Conservation (phyloP, 2,113 vertebrate species). For the Bos javanicus region DNA sequence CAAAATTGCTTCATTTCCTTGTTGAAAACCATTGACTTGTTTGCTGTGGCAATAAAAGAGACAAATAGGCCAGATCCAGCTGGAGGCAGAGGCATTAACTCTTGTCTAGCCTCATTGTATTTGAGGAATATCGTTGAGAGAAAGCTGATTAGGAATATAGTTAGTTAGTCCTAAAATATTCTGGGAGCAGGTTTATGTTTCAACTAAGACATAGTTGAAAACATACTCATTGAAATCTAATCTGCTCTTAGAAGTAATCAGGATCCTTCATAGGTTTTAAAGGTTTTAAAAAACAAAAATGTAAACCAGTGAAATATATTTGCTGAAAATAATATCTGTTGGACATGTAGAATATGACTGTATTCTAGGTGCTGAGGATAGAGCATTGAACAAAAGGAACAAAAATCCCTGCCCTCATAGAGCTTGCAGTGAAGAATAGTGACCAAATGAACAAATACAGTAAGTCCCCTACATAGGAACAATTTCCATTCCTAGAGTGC, state of each 20-base stretch:
- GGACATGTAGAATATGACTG: background rate
- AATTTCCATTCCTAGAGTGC: background rate
- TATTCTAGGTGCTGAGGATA: background rate
- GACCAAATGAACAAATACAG: background rate
- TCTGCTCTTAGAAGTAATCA: background rate
- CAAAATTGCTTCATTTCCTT: background rate
- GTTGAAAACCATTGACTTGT: background rate
- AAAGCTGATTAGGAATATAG: background rate
- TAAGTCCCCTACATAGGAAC: background rate
- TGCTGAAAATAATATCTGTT: background rate
- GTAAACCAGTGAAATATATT: background rate
- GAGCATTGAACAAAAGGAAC: background rate
- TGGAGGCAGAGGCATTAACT: background rate
- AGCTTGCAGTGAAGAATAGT: background rate
- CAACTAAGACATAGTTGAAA: background rate
- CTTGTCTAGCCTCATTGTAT: background rate
- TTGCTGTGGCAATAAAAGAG: background rate
- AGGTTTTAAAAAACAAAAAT: constrained; percentile 2
- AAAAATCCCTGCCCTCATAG: background rate
- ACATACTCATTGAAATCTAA: background rate
- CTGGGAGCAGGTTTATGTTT: background rate
- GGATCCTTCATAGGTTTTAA: background rate
- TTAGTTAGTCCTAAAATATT: background rate
- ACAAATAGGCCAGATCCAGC: background rate
- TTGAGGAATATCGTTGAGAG: background rate